Conservation (phyloP, 35 echinoderm and acorn worm species). For the Ophiothrix spiculata region DNA sequence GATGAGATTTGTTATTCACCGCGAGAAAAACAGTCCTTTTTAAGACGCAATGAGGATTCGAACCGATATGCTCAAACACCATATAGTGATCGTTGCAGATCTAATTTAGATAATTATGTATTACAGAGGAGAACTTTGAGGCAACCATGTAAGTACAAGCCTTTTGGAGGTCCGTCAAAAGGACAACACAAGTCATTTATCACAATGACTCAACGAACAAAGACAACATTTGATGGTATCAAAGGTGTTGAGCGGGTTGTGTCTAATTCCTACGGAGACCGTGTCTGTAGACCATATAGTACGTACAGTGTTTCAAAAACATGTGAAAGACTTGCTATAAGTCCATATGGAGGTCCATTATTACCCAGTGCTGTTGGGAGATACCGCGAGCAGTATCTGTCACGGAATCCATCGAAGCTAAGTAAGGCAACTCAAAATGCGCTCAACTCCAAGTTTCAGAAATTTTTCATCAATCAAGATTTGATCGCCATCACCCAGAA, state of each 20-base stretch:
- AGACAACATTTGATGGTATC: conserved; percentile 33
- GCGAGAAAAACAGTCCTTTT: no score
- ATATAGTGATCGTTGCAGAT: no score
- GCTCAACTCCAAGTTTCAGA: conserved; percentile 46
- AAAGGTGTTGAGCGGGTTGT: conserved; percentile 9
- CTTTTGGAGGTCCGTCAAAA: background rate
- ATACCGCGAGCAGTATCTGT: conserved; percentile 68
- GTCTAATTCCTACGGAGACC: conserved; percentile 4
- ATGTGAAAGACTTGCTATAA: conserved; percentile 71
- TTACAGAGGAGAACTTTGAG: background rate
- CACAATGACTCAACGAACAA: conserved; percentile 20
- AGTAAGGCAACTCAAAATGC: conserved; percentile 4
- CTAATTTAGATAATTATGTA: background rate
- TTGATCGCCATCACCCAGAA: conserved; percentile 37
- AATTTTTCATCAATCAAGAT: conserved; percentile 57
- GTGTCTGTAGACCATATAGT: conserved; percentile 64
- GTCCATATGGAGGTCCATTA: conserved; percentile 71
- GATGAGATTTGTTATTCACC: no score
- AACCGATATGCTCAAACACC: no score
- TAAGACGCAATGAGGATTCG: no score
- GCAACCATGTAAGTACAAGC: background rate
- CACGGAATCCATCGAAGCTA: conserved; percentile 4
- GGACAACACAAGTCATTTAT: conserved; percentile 38
- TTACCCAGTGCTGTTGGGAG: conserved; percentile 60
- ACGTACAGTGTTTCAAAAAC: conserved; percentile 55